Conservation (phyloP, 2,888 invertebrate species). For the Stenotaenia linearis region DNA sequence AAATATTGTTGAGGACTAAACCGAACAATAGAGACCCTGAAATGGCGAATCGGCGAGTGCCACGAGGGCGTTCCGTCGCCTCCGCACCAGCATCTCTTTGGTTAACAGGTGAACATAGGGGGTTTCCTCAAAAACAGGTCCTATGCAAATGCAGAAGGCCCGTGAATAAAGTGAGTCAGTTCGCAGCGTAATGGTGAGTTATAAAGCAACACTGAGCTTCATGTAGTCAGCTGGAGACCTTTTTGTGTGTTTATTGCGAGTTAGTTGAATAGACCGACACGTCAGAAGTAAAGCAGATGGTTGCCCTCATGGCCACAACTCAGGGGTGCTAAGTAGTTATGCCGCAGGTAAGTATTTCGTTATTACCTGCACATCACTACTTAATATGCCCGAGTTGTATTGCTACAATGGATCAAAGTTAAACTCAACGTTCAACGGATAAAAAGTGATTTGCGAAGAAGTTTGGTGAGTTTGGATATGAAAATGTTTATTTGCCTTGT, state of each 20-base stretch:
- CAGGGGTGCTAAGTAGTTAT: conserved; percentile 33
- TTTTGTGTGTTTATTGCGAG: conserved; percentile 4
- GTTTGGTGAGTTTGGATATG: not conserved
- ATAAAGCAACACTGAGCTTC: not conserved
- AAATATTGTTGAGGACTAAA: not conserved
- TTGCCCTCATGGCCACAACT: not conserved
- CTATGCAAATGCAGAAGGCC: not conserved
- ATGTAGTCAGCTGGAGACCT: not conserved
- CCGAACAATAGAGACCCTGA: conserved; percentile 1
- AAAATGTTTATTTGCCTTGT: too few species aligned
- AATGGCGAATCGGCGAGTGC: not conserved
- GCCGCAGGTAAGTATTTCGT: conserved; percentile 33
- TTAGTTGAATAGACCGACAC: not conserved
- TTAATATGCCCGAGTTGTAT: conserved; percentile 26
- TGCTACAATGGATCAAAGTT: not conserved
- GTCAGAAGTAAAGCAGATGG: conserved; percentile 6
- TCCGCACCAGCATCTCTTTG: conserved; percentile 20
- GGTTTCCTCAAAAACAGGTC: not conserved
- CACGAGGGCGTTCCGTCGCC: conserved; percentile 24
- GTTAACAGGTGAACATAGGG: not conserved
- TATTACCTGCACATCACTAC: conserved; percentile 32
- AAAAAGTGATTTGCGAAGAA: not conserved
- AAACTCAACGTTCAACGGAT: not conserved
- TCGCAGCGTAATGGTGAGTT: not conserved
- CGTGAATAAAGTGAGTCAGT: not conserved